Evolutionary conservation across 2,113 vertebrate genomes (phyloP).

Genomic region (Grammomys dolichurus): DNA sequence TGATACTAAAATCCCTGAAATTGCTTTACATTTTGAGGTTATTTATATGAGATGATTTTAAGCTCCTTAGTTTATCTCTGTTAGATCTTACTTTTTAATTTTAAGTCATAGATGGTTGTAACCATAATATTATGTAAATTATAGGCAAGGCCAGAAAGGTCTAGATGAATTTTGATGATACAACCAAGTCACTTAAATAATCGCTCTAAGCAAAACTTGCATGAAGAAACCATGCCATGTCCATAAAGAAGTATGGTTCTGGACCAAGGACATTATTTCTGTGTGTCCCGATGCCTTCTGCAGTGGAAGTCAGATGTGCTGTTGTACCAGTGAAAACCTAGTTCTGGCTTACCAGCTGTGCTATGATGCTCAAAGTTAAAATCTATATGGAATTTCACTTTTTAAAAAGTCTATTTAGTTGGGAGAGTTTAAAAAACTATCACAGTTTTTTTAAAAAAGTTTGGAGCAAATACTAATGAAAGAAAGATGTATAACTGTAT

Average conservation of each 20-base stretch:
- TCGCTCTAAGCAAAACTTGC: slow-evolving; percentile 9
- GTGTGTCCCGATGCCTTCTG: neutral
- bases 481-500: neutral
- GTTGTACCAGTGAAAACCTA: neutral
- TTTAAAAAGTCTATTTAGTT: neutral
- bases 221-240: slow-evolving; percentile 10
- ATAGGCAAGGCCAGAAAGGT: neutral
- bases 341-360: neutral
- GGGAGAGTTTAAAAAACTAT: neutral
- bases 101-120: neutral
- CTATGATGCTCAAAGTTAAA: neutral
- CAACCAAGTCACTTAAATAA: neutral
- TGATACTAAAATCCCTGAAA: neutral
- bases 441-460: neutral
- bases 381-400: neutral
- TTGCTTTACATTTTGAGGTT: slow-evolving; percentile 39
- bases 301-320: neutral
- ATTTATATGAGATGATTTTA: neutral
- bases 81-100: neutral
- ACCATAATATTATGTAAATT: slow-evolving; percentile 29
- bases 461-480: neutral
- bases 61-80: neutral
- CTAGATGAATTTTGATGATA: neutral
- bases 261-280: neutral
- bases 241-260: neutral